Percentiles rank a stretch among this genome's conserved stretches.
Conservation (phyloP, 2,888 invertebrate species). For the Clivina fossor region DNA sequence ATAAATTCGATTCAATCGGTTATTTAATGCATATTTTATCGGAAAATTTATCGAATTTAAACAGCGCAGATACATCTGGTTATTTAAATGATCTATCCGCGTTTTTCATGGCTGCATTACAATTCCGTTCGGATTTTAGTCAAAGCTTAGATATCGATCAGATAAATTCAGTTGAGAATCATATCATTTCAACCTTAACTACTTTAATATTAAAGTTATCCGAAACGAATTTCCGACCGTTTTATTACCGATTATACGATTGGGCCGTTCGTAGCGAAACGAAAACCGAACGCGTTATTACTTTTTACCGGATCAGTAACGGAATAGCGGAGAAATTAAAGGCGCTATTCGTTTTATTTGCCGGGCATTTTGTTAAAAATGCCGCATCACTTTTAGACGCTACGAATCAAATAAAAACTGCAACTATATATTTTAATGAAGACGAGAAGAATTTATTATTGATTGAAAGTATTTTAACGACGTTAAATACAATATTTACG, state of each 20-base stretch:
- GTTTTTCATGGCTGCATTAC: slow-evolving; percentile 73
- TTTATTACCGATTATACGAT: slow-evolving; percentile 83
- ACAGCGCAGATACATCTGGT: slow-evolving; percentile 64
- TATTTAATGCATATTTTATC: slow-evolving; percentile 76
- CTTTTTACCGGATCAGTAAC: slow-evolving; percentile 80
- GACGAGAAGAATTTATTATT: slow-evolving; percentile 63
- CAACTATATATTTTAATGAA: slow-evolving; percentile 56
- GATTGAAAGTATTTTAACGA: slow-evolving; percentile 72
- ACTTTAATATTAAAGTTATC: slow-evolving; percentile 83
- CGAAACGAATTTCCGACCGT: slow-evolving; percentile 84
- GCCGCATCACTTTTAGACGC: slow-evolving; percentile 71
- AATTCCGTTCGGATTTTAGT: slow-evolving; percentile 62
- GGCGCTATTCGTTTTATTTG: slow-evolving; percentile 87
- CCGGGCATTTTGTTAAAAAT: slow-evolving; percentile 80
- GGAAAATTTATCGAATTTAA: slow-evolving; percentile 68
- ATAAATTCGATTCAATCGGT: slow-evolving; percentile 63
- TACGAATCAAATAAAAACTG: slow-evolving; percentile 65
- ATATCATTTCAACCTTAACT: slow-evolving; percentile 76
- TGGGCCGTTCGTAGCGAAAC: slow-evolving; percentile 75
- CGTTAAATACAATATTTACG: slow-evolving; percentile 74
- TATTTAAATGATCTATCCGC: slow-evolving; percentile 69
- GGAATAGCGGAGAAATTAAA: slow-evolving; percentile 80
- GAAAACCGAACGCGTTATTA: slow-evolving; percentile 69
- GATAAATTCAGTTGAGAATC: slow-evolving; percentile 68
- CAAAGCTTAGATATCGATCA: slow-evolving; percentile 50